Percentiles rank a stretch among this genome's conserved stretches.
These are phyloP conservation scores for Ammospiza caudacuta DNA, from an alignment of 2,113 vertebrate species.

Conservation along the genomic window DNA sequence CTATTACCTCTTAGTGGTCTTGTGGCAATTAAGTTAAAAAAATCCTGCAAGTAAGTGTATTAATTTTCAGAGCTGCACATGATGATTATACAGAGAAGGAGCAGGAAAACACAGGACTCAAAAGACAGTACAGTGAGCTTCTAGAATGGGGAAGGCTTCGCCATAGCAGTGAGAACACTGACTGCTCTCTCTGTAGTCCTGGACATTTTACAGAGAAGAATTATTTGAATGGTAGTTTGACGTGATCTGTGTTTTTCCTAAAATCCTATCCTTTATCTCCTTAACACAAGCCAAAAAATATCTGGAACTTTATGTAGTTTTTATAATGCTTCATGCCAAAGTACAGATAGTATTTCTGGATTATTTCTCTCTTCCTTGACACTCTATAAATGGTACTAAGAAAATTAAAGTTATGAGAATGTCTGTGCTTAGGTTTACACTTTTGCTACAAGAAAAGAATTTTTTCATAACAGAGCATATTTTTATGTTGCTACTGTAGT, in stretches of 20 bases:
- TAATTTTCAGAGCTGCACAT: background rate
- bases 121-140: background rate
- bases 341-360: background rate
- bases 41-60: background rate
- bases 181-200: background rate
- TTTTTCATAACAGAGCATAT: background rate
- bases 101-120: background rate
- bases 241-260: background rate
- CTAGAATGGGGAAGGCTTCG: background rate
- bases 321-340: constrained; percentile 8
- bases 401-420: constrained; percentile 7
- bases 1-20: background rate
- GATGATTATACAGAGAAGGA: background rate
- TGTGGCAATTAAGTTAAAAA: background rate
- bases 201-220: constrained; percentile 14
- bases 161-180: background rate
- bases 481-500: background rate
- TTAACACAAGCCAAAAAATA: constrained; percentile 12
- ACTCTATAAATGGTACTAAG: background rate
- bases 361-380: background rate
- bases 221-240: background rate
- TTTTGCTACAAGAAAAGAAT: background rate
- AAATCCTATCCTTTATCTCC: background rate
- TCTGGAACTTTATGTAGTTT: constrained; percentile 15
- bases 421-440: background rate